Conservation (phyloP, 2,113 vertebrate species). For the Leucoraja erinaceus region DNA sequence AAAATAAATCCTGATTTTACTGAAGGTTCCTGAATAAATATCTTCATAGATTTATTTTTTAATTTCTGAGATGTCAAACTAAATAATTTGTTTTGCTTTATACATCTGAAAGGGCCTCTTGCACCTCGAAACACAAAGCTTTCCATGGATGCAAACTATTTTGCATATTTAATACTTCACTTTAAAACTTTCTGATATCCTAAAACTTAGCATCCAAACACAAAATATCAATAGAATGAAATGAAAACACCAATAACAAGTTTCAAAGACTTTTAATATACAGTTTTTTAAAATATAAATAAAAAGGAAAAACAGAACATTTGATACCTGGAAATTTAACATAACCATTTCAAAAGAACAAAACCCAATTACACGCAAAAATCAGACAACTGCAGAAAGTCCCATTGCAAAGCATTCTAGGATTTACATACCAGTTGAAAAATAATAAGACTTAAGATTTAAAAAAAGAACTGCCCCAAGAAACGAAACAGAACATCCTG, state of each 20-base stretch:
- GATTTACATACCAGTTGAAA: constrained; percentile 39
- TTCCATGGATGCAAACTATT: neutral
- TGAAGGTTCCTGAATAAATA: too few species aligned
- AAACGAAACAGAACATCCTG: constrained; percentile 25
- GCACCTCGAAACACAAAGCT: neutral
- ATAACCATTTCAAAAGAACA: constrained; percentile 34
- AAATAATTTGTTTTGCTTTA: neutral
- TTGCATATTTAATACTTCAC: neutral
- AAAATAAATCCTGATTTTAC: too few species aligned
- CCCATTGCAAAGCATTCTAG: constrained; percentile 33
- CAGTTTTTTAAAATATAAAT: constrained; percentile 36
- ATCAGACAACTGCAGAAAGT: constrained; percentile 15
- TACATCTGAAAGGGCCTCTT: too few species aligned
- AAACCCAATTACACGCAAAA: constrained; percentile 36
- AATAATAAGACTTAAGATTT: constrained; percentile 1
- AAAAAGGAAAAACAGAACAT: constrained; percentile 32
- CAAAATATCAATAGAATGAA: neutral
- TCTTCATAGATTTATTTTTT: too few species aligned
- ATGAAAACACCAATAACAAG: constrained; percentile 4
- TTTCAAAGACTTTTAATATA: constrained; percentile 31
- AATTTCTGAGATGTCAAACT: neutral
- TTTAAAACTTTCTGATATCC: neutral
- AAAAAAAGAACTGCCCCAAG: constrained; percentile 11
- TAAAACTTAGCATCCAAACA: neutral
- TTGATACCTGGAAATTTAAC: constrained; percentile 33